These are phyloP conservation scores for Bombus turneri DNA, from an alignment of 1,140 invertebrate genomes.

Conservation along the genomic window DNA sequence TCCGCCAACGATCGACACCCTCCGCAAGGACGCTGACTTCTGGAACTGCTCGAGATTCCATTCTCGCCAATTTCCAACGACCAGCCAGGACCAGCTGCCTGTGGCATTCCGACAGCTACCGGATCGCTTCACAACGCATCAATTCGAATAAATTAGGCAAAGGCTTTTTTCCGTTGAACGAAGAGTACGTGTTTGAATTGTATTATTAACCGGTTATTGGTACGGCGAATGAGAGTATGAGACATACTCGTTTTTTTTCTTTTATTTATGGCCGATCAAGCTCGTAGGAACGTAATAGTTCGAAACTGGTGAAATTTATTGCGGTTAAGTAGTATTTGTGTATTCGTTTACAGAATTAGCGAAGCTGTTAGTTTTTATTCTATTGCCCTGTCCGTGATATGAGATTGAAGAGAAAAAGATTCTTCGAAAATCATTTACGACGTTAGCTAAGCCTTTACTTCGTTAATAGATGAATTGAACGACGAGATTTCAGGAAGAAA, in stretches of 20 bases:
- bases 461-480: too few species aligned
- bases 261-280: not conserved
- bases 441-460: too few species aligned
- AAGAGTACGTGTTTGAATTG: not conserved
- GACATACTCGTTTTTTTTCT: not conserved
- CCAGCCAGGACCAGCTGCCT: slow-evolving; percentile 40
- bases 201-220: not conserved
- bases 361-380: too few species aligned
- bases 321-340: not conserved
- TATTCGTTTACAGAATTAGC: not conserved
- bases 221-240: not conserved
- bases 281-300: not conserved
- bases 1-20: slow-evolving; percentile 60
- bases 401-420: too few species aligned
- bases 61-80: slow-evolving; percentile 67
- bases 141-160: slow-evolving; percentile 53
- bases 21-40: slow-evolving; percentile 63
- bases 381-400: too few species aligned
- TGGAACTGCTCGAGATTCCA: slow-evolving; percentile 68
- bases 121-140: slow-evolving; percentile 23
- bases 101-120: slow-evolving; percentile 55
- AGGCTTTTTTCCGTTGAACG: not conserved
- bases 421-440: too few species aligned
- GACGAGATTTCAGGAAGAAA: too few species aligned
- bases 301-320: not conserved